Percentiles rank a stretch among this genome's conserved stretches.
Conservation (phyloP, 1,140 invertebrate species). For the Polypedilum vanderplanki region DNA sequence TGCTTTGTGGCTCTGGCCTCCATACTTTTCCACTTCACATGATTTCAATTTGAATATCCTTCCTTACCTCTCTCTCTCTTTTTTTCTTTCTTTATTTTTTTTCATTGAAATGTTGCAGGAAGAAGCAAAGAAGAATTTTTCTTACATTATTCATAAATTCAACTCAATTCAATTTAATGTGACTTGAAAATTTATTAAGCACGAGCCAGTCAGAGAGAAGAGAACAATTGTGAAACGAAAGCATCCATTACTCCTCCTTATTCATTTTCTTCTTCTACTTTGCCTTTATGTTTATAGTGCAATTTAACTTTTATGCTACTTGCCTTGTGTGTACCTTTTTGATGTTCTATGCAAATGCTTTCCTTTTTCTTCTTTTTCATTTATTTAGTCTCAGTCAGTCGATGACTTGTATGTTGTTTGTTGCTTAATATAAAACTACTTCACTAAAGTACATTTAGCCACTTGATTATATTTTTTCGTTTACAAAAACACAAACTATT, state of each 20-base stretch:
- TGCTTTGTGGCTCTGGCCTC: background rate
- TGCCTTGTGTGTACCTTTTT: constrained; percentile 23
- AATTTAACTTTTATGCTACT: constrained; percentile 28
- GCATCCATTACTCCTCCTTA: background rate
- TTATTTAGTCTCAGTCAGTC: background rate
- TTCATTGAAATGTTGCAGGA: background rate
- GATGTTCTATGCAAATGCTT: constrained; percentile 24
- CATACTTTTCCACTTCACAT: background rate
- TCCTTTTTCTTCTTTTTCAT: background rate
- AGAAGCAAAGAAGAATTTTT: background rate
- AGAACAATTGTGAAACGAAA: no score
- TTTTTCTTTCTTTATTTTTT: background rate
- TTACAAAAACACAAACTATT: background rate
- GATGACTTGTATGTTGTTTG: background rate
- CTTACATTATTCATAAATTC: background rate
- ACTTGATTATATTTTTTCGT: constrained; percentile 18
- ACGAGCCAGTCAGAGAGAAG: background rate
- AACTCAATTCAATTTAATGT: background rate
- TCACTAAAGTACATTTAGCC: constrained; percentile 7
- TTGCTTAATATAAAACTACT: constrained; percentile 5
- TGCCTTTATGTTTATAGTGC: background rate
- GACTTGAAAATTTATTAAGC: no score
- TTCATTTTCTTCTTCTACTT: background rate
- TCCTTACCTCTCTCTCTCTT: background rate
- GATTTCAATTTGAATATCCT: background rate